phyloP scores from a whole-genome alignment of 2,113 vertebrate genomes.

The Andinoacara biseriatus region DNA sequence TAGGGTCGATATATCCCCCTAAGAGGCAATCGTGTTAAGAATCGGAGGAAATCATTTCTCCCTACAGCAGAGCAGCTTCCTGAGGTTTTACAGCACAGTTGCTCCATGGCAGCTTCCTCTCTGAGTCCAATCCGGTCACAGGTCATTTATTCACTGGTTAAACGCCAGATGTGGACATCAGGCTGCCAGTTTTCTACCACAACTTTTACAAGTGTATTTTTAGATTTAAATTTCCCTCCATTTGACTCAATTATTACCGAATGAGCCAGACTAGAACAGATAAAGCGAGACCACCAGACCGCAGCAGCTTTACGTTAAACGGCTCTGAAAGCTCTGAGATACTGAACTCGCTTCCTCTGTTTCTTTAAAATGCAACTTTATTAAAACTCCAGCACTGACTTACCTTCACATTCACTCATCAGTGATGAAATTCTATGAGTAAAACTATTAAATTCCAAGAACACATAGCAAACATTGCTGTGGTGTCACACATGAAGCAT shows the following conservation, averaged over 20 bases:
- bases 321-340: neutral
- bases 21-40: neutral
- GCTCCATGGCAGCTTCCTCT: slow-evolving; percentile 11
- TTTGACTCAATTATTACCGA: neutral
- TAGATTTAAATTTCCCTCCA: neutral
- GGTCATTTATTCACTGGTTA: neutral
- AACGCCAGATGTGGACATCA: neutral
- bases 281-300: neutral
- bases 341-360: neutral
- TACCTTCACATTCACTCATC: neutral
- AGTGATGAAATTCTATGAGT: neutral
- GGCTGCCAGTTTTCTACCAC: neutral
- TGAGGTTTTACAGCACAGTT: neutral
- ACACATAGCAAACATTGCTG: neutral
- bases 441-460: neutral
- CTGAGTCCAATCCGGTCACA: neutral
- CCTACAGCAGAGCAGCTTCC: neutral
- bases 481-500: neutral
- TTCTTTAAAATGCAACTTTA: neutral
- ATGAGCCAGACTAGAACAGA: neutral
- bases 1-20: accelerated
- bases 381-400: neutral
- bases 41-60: neutral
- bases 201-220: neutral
- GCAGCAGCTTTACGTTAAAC: neutral